Conservation (phyloP, 1,140 invertebrate species). For the Triops longicaudatus region DNA sequence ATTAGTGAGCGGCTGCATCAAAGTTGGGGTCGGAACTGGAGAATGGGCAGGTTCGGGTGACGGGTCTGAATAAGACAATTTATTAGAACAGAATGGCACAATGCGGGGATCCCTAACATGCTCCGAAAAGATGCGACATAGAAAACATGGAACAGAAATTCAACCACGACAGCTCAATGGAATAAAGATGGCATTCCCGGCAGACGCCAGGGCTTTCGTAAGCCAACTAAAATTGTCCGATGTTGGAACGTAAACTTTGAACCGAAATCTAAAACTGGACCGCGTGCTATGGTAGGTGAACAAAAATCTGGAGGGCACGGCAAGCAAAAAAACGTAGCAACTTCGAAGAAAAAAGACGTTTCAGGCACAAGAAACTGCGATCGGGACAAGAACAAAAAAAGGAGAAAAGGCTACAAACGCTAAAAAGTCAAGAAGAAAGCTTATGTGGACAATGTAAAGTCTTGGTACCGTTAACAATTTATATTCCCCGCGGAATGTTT, state of each 20-base stretch:
- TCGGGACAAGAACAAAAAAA: neutral
- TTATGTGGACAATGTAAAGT: conserved; percentile 17
- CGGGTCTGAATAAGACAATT: neutral
- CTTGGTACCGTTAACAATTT: conserved; percentile 16
- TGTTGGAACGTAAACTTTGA: neutral
- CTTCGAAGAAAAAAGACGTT: neutral
- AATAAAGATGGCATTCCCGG: neutral
- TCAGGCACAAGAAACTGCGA: neutral
- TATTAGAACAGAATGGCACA: neutral
- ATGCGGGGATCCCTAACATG: neutral
- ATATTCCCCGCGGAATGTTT: conserved; percentile 16
- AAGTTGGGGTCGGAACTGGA: conserved; percentile 27
- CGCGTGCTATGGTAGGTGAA: neutral
- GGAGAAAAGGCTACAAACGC: neutral
- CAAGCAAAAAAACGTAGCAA: neutral
- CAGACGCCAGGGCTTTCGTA: neutral
- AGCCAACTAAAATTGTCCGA: neutral
- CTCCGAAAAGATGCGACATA: neutral
- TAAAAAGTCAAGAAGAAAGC: neutral
- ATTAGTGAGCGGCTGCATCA: conserved; percentile 34
- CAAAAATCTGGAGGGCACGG: neutral
- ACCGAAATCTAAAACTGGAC: neutral
- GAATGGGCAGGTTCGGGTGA: conserved; percentile 6
- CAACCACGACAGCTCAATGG: neutral
- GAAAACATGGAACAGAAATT: neutral